A percentile compares a stretch with the other conserved stretches of the same genome.
Conservation (phyloP, 2,113 vertebrate genomes). For the Microtus montanus region DNA sequence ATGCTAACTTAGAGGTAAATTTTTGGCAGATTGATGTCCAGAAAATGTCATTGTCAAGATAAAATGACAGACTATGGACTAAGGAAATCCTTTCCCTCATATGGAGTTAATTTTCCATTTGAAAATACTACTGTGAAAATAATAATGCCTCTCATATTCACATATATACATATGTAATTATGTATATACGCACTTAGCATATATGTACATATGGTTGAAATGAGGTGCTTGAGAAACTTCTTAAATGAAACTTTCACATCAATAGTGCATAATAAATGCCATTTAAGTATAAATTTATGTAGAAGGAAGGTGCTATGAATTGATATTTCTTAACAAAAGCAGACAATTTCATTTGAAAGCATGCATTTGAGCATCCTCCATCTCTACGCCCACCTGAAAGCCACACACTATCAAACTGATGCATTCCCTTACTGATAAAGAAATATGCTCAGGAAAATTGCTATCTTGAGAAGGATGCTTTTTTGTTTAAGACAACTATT, state of each 20-base stretch:
- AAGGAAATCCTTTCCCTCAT: not conserved
- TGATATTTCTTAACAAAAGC: not conserved
- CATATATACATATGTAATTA: not conserved
- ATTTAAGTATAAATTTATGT: not conserved
- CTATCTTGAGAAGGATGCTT: not conserved
- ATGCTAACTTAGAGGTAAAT: not conserved
- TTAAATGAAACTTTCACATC: not conserved
- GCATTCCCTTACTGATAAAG: not conserved
- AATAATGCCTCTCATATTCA: not conserved
- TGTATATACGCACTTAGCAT: not conserved
- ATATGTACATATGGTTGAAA: not conserved
- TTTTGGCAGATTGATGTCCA: not conserved
- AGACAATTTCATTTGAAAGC: not conserved
- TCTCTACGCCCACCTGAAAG: not conserved
- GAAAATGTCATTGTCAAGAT: not conserved
- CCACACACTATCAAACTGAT: not conserved
- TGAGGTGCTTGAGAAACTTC: not conserved
- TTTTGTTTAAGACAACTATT: not conserved
- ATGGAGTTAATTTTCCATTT: not conserved
- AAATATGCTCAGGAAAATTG: not conserved
- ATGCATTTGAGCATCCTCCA: not conserved
- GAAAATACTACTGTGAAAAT: not conserved
- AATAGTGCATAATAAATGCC: not conserved
- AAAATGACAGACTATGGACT: not conserved
- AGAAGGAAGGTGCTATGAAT: not conserved